A percentile compares a stretch with the other conserved stretches of the same genome.
Conservation (phyloP, 2,888 invertebrate species). For the Priocnemis perturbator region DNA sequence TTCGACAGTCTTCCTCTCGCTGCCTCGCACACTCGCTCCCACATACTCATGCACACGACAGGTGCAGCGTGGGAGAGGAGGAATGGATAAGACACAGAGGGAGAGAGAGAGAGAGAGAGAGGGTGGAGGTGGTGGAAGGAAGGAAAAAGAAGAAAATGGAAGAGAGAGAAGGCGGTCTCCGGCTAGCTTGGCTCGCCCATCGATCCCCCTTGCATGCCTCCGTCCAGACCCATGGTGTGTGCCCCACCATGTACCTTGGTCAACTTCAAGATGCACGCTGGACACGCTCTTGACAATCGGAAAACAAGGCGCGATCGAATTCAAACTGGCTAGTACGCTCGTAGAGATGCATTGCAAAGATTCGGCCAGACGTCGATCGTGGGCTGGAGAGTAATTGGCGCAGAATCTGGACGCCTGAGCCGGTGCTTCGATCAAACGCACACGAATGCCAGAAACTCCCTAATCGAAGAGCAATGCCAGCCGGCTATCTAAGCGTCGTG, state of each 20-base stretch:
- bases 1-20: slow-evolving; percentile 22
- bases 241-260: slow-evolving; percentile 49
- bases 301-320: too few species aligned
- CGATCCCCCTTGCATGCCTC: slow-evolving; percentile 59
- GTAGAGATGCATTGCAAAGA: background rate
- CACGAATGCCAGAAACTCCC: slow-evolving; percentile 22
- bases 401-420: slow-evolving; percentile 38
- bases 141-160: slow-evolving; percentile 48
- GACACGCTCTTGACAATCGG: slow-evolving; percentile 16
- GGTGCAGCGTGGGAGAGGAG: slow-evolving; percentile 71
- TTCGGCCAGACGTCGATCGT: background rate
- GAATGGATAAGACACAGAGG: slow-evolving; percentile 44
- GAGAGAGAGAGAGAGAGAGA: slow-evolving; percentile 47
- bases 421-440: slow-evolving; percentile 31
- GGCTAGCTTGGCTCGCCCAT: slow-evolving; percentile 70
- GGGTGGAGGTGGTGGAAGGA: slow-evolving; percentile 40
- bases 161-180: slow-evolving; percentile 70
- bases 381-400: too few species aligned
- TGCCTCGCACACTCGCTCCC: slow-evolving; percentile 1
- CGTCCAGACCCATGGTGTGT: slow-evolving; percentile 36
- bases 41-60: slow-evolving; percentile 60
- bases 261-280: slow-evolving; percentile 26
- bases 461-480: slow-evolving; percentile 47
- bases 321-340: too few species aligned
- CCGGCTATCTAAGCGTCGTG: slow-evolving; percentile 40